Evolutionary conservation across 2,113 vertebrate genomes (phyloP), one percentile per base, ranked within the genome.

Genomic region (Microtus montanus): DNA sequence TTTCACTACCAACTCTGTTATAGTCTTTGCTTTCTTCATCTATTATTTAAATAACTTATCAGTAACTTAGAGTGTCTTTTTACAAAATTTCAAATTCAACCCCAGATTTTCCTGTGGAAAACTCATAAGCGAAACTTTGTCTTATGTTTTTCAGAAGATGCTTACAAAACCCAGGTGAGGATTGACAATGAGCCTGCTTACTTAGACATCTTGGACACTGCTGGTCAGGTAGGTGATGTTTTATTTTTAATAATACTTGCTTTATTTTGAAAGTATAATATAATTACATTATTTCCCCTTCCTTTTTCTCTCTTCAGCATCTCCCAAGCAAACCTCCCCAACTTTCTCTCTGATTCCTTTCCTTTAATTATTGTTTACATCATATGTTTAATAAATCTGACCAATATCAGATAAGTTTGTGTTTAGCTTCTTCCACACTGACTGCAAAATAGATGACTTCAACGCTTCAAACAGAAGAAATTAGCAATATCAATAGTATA

Each of bases 161-260:
- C 98, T 66, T 98, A 98, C 95, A 98, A 98, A 97, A 98, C 98
- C 70, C 98, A 98, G 96, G 98, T 98, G 24, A 97, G 97, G 94
- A 98, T 98, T 38, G 98, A 98, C 96, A 98, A 98, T 1, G 97
- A 98, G 30, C 98, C 98, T 58, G 98, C 98, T 28, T 98, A 98
- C 87, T 91, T 98, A 97, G 98, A 98, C 90, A 98, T 98, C 96
- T 94, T 99, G 92, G 98, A 98, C 84, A 99, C 98, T 87, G 98
- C 98, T 91, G 98, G 98, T 85, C 98, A 99, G 97, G 98, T 98
- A 92, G 95, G 96, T 19, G 38, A 84, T 38, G 35, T 17, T 8
- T 82, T 82, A 8, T 38, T 20, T 79, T 54, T 33, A 52, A 35
- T 83, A 64, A 44, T 84, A 11, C 28, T 83, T 28, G 58, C 8